Conservation (phyloP, 2,797 vertebrate genomes). For the Lithobates pipiens region DNA sequence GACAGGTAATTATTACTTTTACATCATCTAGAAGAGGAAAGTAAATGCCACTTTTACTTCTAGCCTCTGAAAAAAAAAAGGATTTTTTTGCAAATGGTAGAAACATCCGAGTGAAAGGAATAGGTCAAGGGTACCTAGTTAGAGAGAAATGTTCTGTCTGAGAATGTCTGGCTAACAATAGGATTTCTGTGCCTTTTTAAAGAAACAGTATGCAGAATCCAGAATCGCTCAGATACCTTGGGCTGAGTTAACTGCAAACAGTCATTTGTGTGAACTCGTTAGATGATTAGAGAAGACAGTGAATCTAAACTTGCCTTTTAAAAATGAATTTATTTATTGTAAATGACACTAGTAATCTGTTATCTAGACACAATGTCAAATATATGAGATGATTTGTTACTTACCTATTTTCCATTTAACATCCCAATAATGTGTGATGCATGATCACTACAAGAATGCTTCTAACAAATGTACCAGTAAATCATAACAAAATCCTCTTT, state of each 20-base stretch:
- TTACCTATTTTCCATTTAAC: too few species aligned
- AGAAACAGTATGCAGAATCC: not conserved
- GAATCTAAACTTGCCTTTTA: too few species aligned
- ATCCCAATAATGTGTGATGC: not conserved
- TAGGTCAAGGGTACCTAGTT: not conserved
- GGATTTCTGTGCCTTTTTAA: not conserved
- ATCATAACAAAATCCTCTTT: not conserved
- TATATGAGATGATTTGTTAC: too few species aligned
- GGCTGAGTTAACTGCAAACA: not conserved
- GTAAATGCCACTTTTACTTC: not conserved
- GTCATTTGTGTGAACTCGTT: not conserved
- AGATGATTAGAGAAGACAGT: too few species aligned
- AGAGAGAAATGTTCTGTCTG: not conserved
- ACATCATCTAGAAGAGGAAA: not conserved
- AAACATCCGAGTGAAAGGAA: not conserved
- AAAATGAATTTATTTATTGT: too few species aligned
- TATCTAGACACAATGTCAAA: too few species aligned
- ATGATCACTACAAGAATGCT: not conserved
- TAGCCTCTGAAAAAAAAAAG: not conserved
- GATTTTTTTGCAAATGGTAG: not conserved
- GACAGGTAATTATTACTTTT: not conserved
- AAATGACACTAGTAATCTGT: too few species aligned
- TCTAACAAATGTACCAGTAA: not conserved
- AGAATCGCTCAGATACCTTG: not conserved
- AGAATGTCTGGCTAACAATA: not conserved